Conservation (phyloP, 2,113 vertebrate genomes). For the Glaucidium brasilianum region DNA sequence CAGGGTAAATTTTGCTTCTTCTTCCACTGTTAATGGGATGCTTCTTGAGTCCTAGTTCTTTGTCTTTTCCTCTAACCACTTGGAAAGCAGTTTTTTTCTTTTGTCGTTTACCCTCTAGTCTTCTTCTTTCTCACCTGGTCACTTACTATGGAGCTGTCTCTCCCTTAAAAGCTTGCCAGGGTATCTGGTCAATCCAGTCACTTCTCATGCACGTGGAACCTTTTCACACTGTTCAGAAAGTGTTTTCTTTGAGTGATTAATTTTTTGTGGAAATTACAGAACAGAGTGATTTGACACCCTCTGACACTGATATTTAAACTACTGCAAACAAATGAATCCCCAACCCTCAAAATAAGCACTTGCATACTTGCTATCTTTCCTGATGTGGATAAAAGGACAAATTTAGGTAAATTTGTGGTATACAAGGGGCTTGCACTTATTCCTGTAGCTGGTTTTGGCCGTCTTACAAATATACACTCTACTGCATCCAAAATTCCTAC, state of each 20-base stretch:
- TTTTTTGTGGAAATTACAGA: not conserved
- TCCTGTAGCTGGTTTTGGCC: not conserved
- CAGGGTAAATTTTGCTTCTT: not conserved
- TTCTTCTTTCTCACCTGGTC: not conserved
- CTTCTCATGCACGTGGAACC: not conserved
- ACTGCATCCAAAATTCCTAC: not conserved
- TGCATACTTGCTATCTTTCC: not conserved
- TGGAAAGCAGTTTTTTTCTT: not conserved
- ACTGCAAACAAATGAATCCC: not conserved
- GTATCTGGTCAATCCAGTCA: not conserved
- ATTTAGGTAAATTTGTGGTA: not conserved
- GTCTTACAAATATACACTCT: not conserved
- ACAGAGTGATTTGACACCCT: not conserved
- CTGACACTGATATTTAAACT: not conserved
- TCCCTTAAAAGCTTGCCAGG: not conserved
- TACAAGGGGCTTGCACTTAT: not conserved
- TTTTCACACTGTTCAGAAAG: not conserved
- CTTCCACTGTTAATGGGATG: not conserved
- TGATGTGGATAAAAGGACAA: not conserved
- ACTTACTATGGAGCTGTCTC: not conserved
- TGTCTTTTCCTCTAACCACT: not conserved
- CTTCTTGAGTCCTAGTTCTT: not conserved
- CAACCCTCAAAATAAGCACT: not conserved
- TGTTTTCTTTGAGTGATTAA: not conserved
- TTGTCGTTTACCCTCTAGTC: not conserved